Conservation (phyloP, 2,888 invertebrate genomes). For the Drosophila subsilvestris region DNA sequence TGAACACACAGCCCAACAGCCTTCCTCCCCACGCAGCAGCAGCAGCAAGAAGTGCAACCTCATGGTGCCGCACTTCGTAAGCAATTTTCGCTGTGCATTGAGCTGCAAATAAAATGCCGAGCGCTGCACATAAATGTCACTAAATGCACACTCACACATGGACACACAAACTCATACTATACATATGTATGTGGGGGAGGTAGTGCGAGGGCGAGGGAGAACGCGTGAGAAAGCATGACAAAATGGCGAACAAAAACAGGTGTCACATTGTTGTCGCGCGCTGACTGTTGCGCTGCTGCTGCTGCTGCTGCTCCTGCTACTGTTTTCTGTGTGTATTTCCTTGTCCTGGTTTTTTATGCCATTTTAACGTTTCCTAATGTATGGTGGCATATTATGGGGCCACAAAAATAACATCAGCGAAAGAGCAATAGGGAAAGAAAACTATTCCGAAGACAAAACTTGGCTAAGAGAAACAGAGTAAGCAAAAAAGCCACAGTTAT, state of each 20-base stretch:
- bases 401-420: conserved; percentile 45
- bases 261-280: conserved; percentile 72
- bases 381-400: conserved; percentile 62
- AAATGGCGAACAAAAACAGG: conserved; percentile 68
- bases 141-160: conserved; percentile 61
- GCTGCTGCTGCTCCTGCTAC: no score
- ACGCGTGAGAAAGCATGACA: conserved; percentile 20
- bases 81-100: conserved; percentile 76
- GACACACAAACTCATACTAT: conserved; percentile 8
- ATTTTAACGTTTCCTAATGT: conserved; percentile 78
- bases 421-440: conserved; percentile 19
- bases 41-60: conserved; percentile 61
- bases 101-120: conserved; percentile 76
- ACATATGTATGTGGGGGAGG: conserved; percentile 1
- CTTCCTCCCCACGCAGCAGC: conserved; percentile 13
- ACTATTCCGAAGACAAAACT: conserved; percentile 24
- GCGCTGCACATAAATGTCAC: conserved; percentile 75
- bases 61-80: conserved; percentile 70
- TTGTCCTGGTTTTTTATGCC: conserved; percentile 63
- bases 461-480: conserved; percentile 3
- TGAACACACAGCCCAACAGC: background rate
- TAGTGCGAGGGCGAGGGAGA: conserved; percentile 3
- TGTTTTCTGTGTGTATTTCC: conserved; percentile 5
- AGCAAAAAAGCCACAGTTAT: conserved; percentile 37
- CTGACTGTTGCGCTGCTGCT: conserved; percentile 57